A percentile compares a stretch with the other conserved stretches of the same genome.
These are phyloP conservation scores for Xiphias gladius DNA, from an alignment of 2,113 vertebrate species.

Conservation along the genomic window DNA sequence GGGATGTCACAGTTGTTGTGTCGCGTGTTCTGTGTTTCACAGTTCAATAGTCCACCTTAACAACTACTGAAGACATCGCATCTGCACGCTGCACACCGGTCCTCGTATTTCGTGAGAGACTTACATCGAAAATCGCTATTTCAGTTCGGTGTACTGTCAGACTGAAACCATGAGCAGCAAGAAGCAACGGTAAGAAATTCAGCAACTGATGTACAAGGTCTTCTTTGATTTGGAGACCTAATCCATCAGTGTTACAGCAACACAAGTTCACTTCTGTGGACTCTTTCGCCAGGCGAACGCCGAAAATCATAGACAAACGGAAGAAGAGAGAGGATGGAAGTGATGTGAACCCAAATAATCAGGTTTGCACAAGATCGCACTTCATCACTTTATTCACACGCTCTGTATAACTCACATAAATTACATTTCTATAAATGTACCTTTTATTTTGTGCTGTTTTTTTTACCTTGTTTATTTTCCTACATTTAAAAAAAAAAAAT, in stretches of 20 bases:
- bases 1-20: too few species aligned
- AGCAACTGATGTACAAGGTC: too few species aligned
- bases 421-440: not conserved
- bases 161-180: not conserved
- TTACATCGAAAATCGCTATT: not conserved
- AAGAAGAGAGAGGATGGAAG: not conserved
- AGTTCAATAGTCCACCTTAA: too few species aligned
- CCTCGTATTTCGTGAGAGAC: not conserved
- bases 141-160: not conserved
- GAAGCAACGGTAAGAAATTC: constrained; percentile 1
- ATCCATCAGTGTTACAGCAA: not conserved
- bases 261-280: not conserved
- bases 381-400: not conserved
- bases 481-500: too few species aligned
- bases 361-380: not conserved
- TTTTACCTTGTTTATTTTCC: too few species aligned
- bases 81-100: not conserved
- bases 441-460: not conserved
- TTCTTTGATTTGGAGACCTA: not conserved
- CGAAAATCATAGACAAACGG: not conserved
- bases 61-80: too few species aligned
- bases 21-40: too few species aligned
- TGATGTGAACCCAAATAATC: not conserved
- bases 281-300: not conserved
- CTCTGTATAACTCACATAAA: not conserved